Evolutionary conservation across 2,797 vertebrate genomes (phyloP).

Genomic region (Decapterus maruadsi): DNA sequence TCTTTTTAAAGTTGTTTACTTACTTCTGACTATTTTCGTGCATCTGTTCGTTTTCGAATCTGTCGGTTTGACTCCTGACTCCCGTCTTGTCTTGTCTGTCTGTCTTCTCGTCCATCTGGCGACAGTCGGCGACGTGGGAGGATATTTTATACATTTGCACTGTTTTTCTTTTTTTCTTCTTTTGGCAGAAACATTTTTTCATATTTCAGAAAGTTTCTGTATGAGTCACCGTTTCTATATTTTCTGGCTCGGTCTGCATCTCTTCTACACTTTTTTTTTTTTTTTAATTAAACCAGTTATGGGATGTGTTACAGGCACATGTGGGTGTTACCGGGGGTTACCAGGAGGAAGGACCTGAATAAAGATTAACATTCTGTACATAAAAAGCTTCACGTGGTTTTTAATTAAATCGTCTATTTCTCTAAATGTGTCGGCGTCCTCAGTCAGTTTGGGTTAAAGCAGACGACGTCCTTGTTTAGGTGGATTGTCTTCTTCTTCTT

Average conservation of each 20-base stretch:
- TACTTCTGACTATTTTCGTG: constrained; percentile 46
- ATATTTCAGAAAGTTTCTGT: constrained; percentile 9
- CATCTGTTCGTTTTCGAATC: constrained; percentile 35
- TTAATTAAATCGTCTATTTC: constrained; percentile 39
- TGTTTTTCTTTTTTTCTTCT: not conserved
- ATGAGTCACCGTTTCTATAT: constrained; percentile 9
- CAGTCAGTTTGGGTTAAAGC: constrained; percentile 34
- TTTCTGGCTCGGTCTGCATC: constrained; percentile 6
- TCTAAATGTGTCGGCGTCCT: constrained; percentile 43
- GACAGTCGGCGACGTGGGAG: not conserved
- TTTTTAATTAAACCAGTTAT: constrained; percentile 31
- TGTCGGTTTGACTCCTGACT: constrained; percentile 34
- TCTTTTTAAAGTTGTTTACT: not conserved
- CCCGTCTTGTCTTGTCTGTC: not conserved
- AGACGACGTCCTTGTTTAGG: constrained; percentile 13
- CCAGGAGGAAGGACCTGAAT: constrained; percentile 71
- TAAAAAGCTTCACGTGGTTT: constrained; percentile 53
- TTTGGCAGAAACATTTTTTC: constrained; percentile 47
- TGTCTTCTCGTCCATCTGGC: constrained; percentile 33
- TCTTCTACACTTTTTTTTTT: constrained; percentile 28
- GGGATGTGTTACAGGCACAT: constrained; percentile 77
- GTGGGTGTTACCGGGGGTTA: constrained; percentile 63
- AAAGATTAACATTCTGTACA: constrained; percentile 57
- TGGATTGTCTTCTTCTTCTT: constrained; percentile 54
- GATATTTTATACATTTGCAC: constrained; percentile 43